Evolutionary conservation across 2,797 vertebrate genomes (phyloP).

Genomic region (Ibycter americanus): DNA sequence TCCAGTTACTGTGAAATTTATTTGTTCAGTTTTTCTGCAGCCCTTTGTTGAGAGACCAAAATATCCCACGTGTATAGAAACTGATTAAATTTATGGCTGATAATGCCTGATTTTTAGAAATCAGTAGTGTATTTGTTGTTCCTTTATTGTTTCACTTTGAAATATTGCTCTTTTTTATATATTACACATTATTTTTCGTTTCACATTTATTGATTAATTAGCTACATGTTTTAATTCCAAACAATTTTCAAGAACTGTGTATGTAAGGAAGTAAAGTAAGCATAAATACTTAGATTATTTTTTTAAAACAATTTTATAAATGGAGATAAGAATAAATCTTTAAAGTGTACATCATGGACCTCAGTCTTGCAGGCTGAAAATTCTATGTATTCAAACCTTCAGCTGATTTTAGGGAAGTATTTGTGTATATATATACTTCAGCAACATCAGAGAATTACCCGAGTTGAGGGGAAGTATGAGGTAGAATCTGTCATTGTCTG

Average conservation of each 20-base stretch:
- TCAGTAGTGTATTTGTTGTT: neutral
- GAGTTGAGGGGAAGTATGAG: neutral
- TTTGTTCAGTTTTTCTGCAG: neutral
- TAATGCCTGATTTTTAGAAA: neutral
- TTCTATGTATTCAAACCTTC: neutral
- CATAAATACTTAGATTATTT: neutral
- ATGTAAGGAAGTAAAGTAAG: neutral
- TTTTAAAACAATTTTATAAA: neutral
- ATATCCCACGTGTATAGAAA: neutral
- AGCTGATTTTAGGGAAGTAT: neutral
- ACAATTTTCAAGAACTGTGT: neutral
- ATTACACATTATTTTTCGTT: neutral
- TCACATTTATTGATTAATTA: neutral
- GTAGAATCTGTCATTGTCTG: neutral
- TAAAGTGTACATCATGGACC: neutral
- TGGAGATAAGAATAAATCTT: neutral
- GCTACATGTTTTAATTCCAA: neutral
- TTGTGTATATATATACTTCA: neutral
- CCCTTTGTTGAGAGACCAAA: neutral
- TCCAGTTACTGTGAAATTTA: neutral
- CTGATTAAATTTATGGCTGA: neutral
- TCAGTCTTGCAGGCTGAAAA: neutral
- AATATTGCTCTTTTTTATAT: neutral
- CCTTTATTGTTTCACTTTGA: neutral
- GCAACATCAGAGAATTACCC: neutral